A percentile compares a stretch with the other conserved stretches of the same genome.
These are phyloP conservation scores for Acanthis flammea DNA, from an alignment of 2,797 vertebrate genomes.

Conservation along the genomic window DNA sequence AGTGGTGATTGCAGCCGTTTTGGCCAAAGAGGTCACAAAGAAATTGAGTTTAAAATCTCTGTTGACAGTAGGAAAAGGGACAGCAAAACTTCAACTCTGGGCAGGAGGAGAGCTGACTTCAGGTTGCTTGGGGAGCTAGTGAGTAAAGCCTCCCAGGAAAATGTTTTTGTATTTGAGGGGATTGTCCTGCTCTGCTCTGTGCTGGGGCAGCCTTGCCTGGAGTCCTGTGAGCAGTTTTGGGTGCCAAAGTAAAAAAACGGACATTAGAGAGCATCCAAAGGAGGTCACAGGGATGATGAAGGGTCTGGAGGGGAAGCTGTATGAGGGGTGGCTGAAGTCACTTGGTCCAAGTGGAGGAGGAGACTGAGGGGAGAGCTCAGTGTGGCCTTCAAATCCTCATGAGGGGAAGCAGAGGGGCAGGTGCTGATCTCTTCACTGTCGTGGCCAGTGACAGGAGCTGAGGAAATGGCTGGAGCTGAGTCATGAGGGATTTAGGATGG, in stretches of 20 bases:
- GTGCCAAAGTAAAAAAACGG: background rate
- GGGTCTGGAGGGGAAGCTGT: background rate
- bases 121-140: background rate
- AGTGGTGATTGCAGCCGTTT: background rate
- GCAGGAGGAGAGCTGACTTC: background rate
- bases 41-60: background rate
- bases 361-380: background rate
- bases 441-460: background rate
- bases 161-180: background rate
- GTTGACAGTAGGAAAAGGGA: background rate
- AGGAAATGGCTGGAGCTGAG: background rate
- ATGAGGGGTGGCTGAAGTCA: background rate
- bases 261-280: background rate
- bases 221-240: background rate
- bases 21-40: background rate
- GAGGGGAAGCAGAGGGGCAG: background rate
- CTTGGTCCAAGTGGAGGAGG: background rate
- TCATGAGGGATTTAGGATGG: background rate
- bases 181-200: background rate
- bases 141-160: background rate
- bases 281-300: background rate
- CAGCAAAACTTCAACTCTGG: background rate
- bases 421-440: rapidly evolving
- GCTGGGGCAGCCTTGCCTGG: background rate
- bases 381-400: background rate